Percentiles rank a stretch among this genome's conserved stretches.
phyloP scores from a whole-genome alignment of 2,113 vertebrate genomes.

The Vireo altiloquus region DNA sequence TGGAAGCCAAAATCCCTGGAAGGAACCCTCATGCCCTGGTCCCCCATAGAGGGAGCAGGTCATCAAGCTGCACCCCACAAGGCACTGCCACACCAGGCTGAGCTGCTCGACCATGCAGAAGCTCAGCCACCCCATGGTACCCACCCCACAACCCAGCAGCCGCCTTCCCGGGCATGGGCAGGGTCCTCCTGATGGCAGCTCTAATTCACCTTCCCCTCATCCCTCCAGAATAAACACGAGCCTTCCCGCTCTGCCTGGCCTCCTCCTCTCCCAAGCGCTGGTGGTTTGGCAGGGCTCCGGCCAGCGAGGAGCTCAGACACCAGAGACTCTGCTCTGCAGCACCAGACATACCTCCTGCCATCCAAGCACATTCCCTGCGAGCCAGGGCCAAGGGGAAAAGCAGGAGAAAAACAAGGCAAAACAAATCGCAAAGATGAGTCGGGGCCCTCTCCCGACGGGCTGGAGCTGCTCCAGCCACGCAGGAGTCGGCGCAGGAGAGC shows the following conservation, averaged over 20 bases:
- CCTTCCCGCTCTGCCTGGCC: background rate
- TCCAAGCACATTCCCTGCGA: background rate
- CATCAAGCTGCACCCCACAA: background rate
- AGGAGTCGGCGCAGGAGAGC: background rate
- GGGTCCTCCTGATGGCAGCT: background rate
- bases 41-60: background rate
- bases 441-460: background rate
- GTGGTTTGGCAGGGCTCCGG: conserved; percentile 8
- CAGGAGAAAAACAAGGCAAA: background rate
- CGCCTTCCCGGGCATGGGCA: background rate
- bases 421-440: background rate
- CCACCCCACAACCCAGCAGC: background rate
- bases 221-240: background rate
- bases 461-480: background rate
- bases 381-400: background rate
- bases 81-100: background rate
- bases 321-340: background rate
- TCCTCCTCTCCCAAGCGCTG: background rate
- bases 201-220: background rate
- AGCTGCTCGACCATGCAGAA: rapidly evolving
- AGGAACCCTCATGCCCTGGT: background rate
- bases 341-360: background rate
- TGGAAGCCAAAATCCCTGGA: background rate
- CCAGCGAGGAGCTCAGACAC: background rate
- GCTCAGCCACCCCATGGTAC: background rate